Evolutionary conservation across 2,888 invertebrate species (phyloP), one percentile per base, ranked within the genome.

Genomic region (Ganaspis brasiliensis): DNA sequence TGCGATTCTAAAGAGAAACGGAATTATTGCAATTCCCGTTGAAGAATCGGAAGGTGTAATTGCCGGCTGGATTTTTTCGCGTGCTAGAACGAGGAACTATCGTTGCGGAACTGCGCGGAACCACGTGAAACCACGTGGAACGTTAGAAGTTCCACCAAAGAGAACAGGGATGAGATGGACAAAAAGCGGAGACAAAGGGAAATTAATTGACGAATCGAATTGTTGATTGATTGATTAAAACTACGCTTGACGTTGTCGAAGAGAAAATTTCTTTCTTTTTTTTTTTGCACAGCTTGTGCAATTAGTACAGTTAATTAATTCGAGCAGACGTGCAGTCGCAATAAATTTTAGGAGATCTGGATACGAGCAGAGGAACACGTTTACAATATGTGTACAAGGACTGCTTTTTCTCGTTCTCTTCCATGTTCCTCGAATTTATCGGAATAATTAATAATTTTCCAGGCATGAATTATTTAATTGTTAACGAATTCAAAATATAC

Each of bases 101-200:
- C 79, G 77, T 76, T 75, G 81, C 78, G 81, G 79, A 81, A 81
- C 81, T 79, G 79, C 79, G 81, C 80, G 80, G 80, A 81, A 79
- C 77, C 78, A 81, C 76, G 76, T 72, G 81, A 79, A 79, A 81
- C 79, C 37, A 21, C 2, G 24, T 67, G 63, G 40, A 67, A 67
- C 24, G 8, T 45, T 40, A 37, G 24, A 8, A 67, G 24, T 67
- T 37, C 45, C 8, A 67, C 37, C 21, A 21, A 56, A 56, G 14
- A 45, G 21, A 19, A 12, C 2, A 24, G n/a, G 40, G 24, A 45
- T 14, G 45, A 9, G 40, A 40, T 67, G 3, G 40, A 12, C 12
- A 14, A 21, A 12, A 26, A 14, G 40, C 40, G 14, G 14, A 2
- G 1, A 24, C 0, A 0, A 16, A 40, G 9, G 40, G 40, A 14